These are phyloP conservation scores for Drosophila erecta DNA, from an alignment of 1,140 invertebrate species.

Conservation along the genomic window DNA sequence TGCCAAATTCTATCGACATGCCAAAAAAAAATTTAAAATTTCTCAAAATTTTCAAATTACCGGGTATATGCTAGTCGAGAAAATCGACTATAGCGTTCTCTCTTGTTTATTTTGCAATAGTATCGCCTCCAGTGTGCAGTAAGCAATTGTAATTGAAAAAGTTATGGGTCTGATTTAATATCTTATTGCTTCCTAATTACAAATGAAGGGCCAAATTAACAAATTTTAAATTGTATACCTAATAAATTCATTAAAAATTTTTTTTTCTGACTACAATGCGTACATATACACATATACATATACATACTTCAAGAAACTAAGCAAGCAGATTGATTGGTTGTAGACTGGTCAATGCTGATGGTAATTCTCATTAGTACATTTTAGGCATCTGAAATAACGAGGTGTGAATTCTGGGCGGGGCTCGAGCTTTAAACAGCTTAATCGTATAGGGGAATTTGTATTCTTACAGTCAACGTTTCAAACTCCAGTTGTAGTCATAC, in stretches of 20 bases:
- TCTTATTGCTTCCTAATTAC: no score
- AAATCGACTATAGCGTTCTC: no score
- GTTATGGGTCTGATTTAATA: no score
- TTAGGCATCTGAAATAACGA: not conserved
- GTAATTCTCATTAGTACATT: slow-evolving; percentile 19
- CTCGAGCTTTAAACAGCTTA: not conserved
- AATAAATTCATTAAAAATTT: no score
- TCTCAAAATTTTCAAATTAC: no score
- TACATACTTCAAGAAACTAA: slow-evolving; percentile 1
- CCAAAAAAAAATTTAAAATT: no score
- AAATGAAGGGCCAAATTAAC: not conserved
- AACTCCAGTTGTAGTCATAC: not conserved
- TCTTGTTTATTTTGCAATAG: no score
- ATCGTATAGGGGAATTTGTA: not conserved
- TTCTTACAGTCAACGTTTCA: not conserved
- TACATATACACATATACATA: not conserved
- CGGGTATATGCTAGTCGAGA: no score
- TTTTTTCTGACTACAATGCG: not conserved
- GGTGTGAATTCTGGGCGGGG: slow-evolving; percentile 20
- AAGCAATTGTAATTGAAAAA: no score
- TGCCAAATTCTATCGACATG: no score
- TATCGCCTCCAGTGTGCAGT: no score
- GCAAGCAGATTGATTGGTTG: slow-evolving; percentile 22
- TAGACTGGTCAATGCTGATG: not conserved
- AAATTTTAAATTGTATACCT: not conserved